Evolutionary conservation across 2,888 invertebrate genomes (phyloP).

Genomic region (Amitus sp.): DNA sequence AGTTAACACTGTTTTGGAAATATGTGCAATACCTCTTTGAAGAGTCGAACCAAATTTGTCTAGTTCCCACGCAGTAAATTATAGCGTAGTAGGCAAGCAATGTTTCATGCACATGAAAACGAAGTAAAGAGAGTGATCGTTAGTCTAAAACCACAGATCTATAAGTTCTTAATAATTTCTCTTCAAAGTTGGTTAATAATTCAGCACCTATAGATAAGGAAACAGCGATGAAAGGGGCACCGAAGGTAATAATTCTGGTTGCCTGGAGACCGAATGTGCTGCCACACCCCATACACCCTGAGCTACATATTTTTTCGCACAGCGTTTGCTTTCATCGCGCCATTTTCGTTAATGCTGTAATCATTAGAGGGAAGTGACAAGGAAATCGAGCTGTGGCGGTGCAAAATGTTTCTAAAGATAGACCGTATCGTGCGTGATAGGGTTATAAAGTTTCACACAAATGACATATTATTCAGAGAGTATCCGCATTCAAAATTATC

Average conservation of each 20-base stretch:
- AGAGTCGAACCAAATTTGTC: too few relatives aligned
- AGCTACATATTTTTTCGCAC: constrained; percentile 31
- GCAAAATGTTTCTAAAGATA: too few relatives aligned
- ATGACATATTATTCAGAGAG: not conserved
- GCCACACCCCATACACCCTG: constrained; percentile 37
- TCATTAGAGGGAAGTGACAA: constrained; percentile 54
- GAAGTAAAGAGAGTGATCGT: too few relatives aligned
- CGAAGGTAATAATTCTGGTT: constrained; percentile 35
- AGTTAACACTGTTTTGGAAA: too few relatives aligned
- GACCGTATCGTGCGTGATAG: too few relatives aligned
- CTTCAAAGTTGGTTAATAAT: constrained; percentile 33
- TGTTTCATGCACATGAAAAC: too few relatives aligned
- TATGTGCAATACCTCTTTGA: too few relatives aligned
- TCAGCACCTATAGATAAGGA: constrained; percentile 29
- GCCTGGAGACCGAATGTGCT: constrained; percentile 39
- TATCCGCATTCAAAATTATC: too few relatives aligned
- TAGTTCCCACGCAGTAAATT: too few relatives aligned
- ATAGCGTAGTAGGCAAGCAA: too few relatives aligned
- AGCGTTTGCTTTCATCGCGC: constrained; percentile 41
- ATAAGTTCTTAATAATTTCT: constrained; percentile 34
- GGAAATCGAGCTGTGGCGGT: constrained; percentile 61
- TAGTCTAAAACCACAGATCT: constrained; percentile 27
- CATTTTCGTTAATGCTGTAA: constrained; percentile 45
- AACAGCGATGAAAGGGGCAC: constrained; percentile 24
- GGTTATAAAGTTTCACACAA: not conserved